Evolutionary conservation across 2,113 vertebrate genomes (phyloP).

Genomic region (Aspidoscelis tigris): DNA sequence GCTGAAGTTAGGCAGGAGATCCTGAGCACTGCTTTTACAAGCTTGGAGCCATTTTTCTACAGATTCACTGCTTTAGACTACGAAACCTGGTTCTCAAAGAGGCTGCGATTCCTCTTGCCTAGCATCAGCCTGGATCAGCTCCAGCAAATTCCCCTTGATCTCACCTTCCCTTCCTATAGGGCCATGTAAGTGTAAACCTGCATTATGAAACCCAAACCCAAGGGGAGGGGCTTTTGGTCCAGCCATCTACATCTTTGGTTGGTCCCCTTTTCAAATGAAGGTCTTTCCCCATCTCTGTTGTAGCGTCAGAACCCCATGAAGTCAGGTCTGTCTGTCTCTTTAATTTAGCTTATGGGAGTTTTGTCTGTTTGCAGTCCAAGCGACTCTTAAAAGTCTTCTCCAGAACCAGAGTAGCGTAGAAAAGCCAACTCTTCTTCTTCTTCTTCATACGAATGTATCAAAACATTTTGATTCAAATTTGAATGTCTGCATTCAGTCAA

Average conservation of each 20-base stretch:
- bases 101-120: constrained; percentile 44
- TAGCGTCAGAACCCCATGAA: neutral
- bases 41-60: constrained; percentile 22
- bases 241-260: neutral
- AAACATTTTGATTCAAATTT: no score
- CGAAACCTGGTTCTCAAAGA: constrained; percentile 33
- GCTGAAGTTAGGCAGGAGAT: constrained; percentile 23
- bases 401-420: no score
- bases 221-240: no score
- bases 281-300: no score
- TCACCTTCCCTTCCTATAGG: constrained; percentile 39
- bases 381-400: no score
- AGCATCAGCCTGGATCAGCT: constrained; percentile 36
- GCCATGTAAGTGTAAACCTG: constrained; percentile 39
- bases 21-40: constrained; percentile 23
- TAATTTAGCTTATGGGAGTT: no score
- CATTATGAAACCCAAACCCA: neutral
- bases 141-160: constrained; percentile 28
- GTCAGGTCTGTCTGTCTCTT: neutral
- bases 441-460: no score
- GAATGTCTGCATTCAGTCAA: no score
- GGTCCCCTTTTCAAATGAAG: no score
- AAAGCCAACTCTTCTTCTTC: no score
- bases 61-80: constrained; percentile 38
- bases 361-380: no score